Percentiles rank a stretch among this genome's conserved stretches.
phyloP scores from a whole-genome alignment of 2,113 vertebrate species.

The Odontophorus gujanensis region DNA sequence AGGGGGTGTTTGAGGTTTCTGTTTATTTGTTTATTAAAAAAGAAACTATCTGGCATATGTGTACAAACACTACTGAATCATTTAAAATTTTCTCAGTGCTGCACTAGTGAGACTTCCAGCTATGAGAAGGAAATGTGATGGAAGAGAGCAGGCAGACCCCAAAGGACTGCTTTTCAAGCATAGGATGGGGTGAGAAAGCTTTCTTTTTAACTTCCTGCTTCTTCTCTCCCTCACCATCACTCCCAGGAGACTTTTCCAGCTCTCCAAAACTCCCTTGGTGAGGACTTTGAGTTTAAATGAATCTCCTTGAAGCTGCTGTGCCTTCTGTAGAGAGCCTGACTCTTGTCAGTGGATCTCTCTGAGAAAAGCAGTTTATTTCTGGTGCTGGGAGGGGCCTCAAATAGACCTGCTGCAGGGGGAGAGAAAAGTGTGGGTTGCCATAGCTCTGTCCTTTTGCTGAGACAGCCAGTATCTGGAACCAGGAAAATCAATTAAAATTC shows the following conservation, averaged over 20 bases:
- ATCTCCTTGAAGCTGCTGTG: not conserved
- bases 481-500: not conserved
- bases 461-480: conserved; percentile 14
- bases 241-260: not conserved
- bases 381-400: not conserved
- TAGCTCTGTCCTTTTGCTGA: not conserved
- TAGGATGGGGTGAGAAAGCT: not conserved
- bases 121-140: not conserved
- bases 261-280: not conserved
- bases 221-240: not conserved
- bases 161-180: not conserved
- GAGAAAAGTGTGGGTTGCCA: not conserved
- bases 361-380: conserved; percentile 43
- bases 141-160: not conserved
- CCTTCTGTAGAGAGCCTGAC: not conserved
- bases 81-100: not conserved
- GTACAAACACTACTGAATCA: conserved; percentile 27
- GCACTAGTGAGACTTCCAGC: not conserved
- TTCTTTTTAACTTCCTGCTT: not conserved
- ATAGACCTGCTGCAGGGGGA: not conserved
- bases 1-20: conserved; percentile 11
- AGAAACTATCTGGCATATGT: conserved; percentile 24
- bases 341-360: not conserved
- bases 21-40: conserved; percentile 38
- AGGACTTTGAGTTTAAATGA: not conserved